Percentiles rank a stretch among this genome's conserved stretches.
Evolutionary conservation across 2,888 invertebrate species (phyloP).

Genomic region (Macrophya annulata): DNA sequence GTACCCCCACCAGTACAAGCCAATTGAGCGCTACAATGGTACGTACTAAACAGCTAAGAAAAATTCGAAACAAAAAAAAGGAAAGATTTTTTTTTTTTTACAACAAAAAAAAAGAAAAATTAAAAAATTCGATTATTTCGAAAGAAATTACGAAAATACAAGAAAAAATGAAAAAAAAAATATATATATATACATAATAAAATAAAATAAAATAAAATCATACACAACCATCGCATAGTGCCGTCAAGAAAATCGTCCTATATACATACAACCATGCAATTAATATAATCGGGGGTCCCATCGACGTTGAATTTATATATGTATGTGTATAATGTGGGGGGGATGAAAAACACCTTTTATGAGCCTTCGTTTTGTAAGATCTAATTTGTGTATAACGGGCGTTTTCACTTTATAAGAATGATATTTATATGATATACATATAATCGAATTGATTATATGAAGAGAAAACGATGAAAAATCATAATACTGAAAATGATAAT

Average conservation of each 20-base stretch:
- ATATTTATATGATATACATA: neutral
- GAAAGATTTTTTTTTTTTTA: constrained; percentile 24
- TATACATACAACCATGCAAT: constrained; percentile 52
- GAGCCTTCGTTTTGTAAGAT: constrained; percentile 42
- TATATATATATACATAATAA: constrained; percentile 36
- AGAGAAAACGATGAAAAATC: neutral
- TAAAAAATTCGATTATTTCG: constrained; percentile 30
- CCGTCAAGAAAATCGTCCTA: constrained; percentile 58
- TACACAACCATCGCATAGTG: constrained; percentile 49
- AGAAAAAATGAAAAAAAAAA: constrained; percentile 57
- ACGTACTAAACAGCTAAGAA: constrained; percentile 81
- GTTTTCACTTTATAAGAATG: constrained; percentile 27
- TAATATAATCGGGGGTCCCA: neutral
- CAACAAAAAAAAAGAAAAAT: constrained; percentile 31
- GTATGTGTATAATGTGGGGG: constrained; percentile 58
- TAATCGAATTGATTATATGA: no score
- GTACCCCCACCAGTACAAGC: constrained; percentile 92
- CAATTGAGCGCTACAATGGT: constrained; percentile 91
- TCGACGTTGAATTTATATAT: constrained; percentile 32
- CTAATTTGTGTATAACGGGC: constrained; percentile 43
- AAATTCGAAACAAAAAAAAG: constrained; percentile 53
- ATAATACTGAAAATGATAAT: neutral
- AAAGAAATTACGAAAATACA: constrained; percentile 55
- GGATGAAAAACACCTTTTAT: constrained; percentile 51
- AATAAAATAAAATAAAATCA: constrained; percentile 38